Evolutionary conservation across 92 coral and sea anemone genomes (phyloP).

Genomic region (Porites evermanni): DNA sequence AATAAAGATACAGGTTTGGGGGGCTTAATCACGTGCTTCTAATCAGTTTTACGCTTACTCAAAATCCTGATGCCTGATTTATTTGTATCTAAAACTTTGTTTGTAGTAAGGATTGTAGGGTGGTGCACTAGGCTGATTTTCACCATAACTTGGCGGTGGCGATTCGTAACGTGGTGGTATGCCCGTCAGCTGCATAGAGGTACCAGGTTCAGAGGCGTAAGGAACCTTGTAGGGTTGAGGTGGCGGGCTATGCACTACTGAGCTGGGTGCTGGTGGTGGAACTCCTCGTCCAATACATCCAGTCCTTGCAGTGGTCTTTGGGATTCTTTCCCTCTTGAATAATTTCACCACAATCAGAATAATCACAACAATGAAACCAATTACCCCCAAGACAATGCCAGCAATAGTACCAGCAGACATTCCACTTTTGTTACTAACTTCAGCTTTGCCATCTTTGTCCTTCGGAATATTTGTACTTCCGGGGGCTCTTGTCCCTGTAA

Average conservation of each 20-base stretch:
- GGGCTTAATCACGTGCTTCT: neutral
- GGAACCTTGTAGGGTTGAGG: too few species aligned
- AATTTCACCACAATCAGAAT: neutral
- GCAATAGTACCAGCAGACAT: neutral
- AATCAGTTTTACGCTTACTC: too few species aligned
- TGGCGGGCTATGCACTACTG: too few species aligned
- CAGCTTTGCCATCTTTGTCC: neutral
- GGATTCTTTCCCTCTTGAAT: neutral
- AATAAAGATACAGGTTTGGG: neutral
- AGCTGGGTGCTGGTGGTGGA: neutral
- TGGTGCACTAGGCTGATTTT: neutral
- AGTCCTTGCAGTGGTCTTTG: neutral
- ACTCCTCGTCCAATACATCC: neutral
- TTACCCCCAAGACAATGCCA: neutral
- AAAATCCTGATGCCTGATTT: neutral
- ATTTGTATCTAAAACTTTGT: neutral
- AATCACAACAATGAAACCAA: neutral
- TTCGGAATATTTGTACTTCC: neutral
- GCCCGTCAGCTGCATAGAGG: too few species aligned
- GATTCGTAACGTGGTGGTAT: too few species aligned
- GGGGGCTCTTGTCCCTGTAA: constrained; percentile 23
- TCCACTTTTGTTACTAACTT: constrained; percentile 5
- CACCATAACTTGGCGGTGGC: neutral
- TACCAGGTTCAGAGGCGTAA: too few species aligned
- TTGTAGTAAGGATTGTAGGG: neutral